Evolutionary conservation across 1,140 invertebrate genomes (phyloP), one percentile per base, ranked within the genome.

Genomic region (Sycobia sp.): DNA sequence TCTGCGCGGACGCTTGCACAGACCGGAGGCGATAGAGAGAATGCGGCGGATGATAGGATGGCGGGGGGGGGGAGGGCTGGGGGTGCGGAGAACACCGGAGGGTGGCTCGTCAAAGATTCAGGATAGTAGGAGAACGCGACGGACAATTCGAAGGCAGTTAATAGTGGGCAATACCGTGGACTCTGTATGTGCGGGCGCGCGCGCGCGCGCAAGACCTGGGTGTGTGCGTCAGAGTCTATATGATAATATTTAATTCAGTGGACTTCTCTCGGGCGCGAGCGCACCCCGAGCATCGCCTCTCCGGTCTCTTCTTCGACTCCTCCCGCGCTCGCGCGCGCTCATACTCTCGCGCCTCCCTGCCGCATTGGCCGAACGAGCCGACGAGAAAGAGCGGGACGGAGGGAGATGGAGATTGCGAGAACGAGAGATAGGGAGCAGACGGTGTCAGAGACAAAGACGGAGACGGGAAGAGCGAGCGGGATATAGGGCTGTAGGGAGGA

Each of bases 111-210:
- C 38, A 61, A 61, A 51, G 58, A 61, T 61, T 58, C 51, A 65
- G 36, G 39, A 22, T 38, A 54, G 49, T 1, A 23, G 23, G 50
- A 61, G n/a, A n/a, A 13, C 44, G 22, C 32, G 38, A 5, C 62
- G 23, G 36, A 53, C 50, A 59, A 60, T 59, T 65, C 47, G 43
- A 65, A 54, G 63, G 41, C 23, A 36, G 57, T 65, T 65, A 65
- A 60, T 60, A 49, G 62, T 38, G 63, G 51, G 11, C 49, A 46
- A 64, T 47, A 49, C 23, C 27, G 20, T n/a, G 38, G 27, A 50
- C 13, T 44, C n/a, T 53, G 34, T 29, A 13, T 23, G 9, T 58
- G 25, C 39, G 14, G 23, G 27, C 25, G n/a, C 29, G 34, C 29
- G n/a, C 23, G 27, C 9, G 14, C 16, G 54, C 23, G 29, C 23